Evolutionary conservation across 2,113 vertebrate genomes (phyloP), one percentile per base, ranked within the genome.

Genomic region (Hyperopisus bebe): DNA sequence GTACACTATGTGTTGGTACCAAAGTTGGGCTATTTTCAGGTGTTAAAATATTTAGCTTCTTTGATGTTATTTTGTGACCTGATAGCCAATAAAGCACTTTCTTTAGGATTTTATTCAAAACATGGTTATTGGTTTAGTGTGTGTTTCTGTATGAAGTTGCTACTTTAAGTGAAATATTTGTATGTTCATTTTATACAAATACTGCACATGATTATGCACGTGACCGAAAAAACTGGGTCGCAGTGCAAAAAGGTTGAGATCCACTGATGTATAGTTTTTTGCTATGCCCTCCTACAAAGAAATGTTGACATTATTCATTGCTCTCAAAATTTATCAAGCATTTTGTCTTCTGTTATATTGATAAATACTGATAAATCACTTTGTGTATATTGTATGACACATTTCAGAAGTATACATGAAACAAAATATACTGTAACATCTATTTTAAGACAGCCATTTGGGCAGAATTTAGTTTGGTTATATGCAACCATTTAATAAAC

Each of bases 311-410:
- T 84, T 44, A 48, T 46, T 47, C 21, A 70, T 85, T 27, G 39
- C 82, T 85, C 19, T 46, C 82, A 24, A 9, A 48, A 48, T 85
- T 0, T 70, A 15, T 85, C 21, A 6, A 77, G 70, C 31, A 77
- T 46, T 47, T 46, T 47, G 7, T 47, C 24, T 47, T 83, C 3
- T 47, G 39, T 84, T n/a, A 84, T 47, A 24, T n/a, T 48, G 24
- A 27, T 13, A n/a, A 96, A 97, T 0, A 95, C n/a, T 74, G 3
- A 74, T 3, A 74, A 27, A 74, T 74, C 17, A 19, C 27, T 5
- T 51, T 35, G 31, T 15, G 31, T 39, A 7, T 77, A 39, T 35
- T 77, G 4, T 39, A 21, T 42, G 4, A 17, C 27, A 74, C n/a
- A 80, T 42, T 77, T 77, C 8, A 2, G 11, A 42, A 42, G 35